Evolutionary conservation across 2,888 invertebrate genomes (phyloP).

Genomic region (Marronus borbonicus): DNA sequence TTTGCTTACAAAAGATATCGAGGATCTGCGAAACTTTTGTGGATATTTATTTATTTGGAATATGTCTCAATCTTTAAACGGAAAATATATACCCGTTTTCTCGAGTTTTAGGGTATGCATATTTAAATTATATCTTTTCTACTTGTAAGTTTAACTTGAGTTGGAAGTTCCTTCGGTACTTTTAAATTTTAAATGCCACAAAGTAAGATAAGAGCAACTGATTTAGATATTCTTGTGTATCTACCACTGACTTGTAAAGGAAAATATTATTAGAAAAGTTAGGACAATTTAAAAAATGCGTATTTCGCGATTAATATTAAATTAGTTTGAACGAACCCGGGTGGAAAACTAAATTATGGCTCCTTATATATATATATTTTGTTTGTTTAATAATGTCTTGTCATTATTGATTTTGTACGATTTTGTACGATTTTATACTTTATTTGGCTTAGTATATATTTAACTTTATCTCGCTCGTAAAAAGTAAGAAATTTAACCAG

Average conservation of each 20-base stretch:
- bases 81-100: conserved; percentile 38
- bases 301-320: conserved; percentile 10
- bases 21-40: background rate
- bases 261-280: conserved; percentile 38
- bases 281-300: conserved; percentile 8
- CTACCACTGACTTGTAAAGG: conserved; percentile 22
- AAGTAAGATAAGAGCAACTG: conserved; percentile 51
- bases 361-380: background rate
- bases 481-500: conserved; percentile 56
- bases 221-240: conserved; percentile 48
- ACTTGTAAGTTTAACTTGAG: conserved; percentile 52
- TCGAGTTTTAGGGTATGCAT: conserved; percentile 55
- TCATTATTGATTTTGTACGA: too few relatives aligned
- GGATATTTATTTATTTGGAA: conserved; percentile 18
- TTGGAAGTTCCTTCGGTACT: conserved; percentile 52
- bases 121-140: conserved; percentile 55
- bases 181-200: conserved; percentile 54
- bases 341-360: background rate
- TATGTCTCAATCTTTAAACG: conserved; percentile 13
- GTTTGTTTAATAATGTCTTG: too few relatives aligned
- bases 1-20: too few relatives aligned
- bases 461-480: background rate
- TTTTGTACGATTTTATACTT: too few relatives aligned
- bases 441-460: too few relatives aligned
- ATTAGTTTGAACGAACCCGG: background rate